Evolutionary conservation across 2,113 vertebrate species (phyloP).

Genomic region (Delphinapterus leucas): DNA sequence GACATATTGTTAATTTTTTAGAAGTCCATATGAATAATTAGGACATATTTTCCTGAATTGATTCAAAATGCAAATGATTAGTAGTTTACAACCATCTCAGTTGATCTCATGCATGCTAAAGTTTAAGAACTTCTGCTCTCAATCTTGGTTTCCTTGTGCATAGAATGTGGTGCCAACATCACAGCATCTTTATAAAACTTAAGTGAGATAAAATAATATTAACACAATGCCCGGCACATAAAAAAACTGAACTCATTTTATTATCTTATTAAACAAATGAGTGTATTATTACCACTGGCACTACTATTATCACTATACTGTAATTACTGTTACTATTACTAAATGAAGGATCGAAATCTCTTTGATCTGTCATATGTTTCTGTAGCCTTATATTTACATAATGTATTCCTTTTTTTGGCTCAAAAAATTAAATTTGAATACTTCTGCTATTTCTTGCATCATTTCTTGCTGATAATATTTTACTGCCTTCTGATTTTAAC

Average conservation of each 20-base stretch:
- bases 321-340: background rate
- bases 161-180: background rate
- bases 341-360: background rate
- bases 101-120: background rate
- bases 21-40: background rate
- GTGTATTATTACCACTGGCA: background rate
- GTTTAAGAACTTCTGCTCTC: background rate
- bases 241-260: background rate
- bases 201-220: background rate
- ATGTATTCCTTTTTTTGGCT: background rate
- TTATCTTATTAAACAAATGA: background rate
- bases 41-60: background rate
- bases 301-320: background rate
- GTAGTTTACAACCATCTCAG: background rate
- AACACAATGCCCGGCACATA: background rate
- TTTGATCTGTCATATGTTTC: background rate
- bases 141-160: background rate
- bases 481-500: background rate
- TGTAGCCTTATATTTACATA: background rate
- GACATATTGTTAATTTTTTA: background rate
- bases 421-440: background rate
- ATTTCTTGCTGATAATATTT: background rate
- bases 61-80: background rate
- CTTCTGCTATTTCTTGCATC: background rate
- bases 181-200: background rate